Evolutionary conservation across 2,797 vertebrate species (phyloP).

Genomic region (Siniperca obscura): DNA sequence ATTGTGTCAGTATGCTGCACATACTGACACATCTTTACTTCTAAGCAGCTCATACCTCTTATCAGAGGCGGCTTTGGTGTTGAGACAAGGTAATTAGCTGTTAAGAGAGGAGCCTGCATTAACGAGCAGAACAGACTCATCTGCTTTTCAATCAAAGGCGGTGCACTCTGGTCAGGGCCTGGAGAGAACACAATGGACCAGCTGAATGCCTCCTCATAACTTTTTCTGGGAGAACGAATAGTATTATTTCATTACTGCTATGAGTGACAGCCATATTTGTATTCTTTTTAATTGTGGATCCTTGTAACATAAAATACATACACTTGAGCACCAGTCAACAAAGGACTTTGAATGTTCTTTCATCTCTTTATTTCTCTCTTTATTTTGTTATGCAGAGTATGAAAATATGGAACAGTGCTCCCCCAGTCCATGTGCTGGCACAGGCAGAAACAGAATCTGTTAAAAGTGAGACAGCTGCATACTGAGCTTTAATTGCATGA

Average conservation of each 20-base stretch:
- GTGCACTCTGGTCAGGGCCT: slow-evolving; percentile 38
- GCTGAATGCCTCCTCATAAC: slow-evolving; percentile 16
- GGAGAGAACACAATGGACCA: slow-evolving; percentile 32
- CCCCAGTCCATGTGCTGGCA: slow-evolving; percentile 24
- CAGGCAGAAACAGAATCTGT: slow-evolving; percentile 38
- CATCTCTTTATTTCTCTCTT: slow-evolving; percentile 13
- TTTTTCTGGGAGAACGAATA: not conserved
- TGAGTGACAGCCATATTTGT: not conserved
- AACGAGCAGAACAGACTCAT: slow-evolving; percentile 49
- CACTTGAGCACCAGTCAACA: not conserved
- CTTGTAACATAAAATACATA: slow-evolving; percentile 25
- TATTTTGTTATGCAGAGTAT: not conserved
- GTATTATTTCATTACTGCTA: slow-evolving; percentile 14
- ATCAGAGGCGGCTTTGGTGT: slow-evolving; percentile 31
- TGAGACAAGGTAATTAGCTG: slow-evolving; percentile 66
- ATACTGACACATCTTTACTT: slow-evolving; percentile 10
- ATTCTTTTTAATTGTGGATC: slow-evolving; percentile 19
- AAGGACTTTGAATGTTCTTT: slow-evolving; percentile 11
- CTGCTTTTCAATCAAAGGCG: slow-evolving; percentile 56
- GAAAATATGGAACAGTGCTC: not conserved
- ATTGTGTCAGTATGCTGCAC: slow-evolving; percentile 36
- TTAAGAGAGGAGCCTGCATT: slow-evolving; percentile 45
- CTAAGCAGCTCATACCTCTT: slow-evolving; percentile 46
- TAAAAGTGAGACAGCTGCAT: slow-evolving; percentile 38
- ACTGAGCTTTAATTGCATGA: slow-evolving; percentile 37